Conservation (phyloP, 2,797 vertebrate species). For the Clarias pachynema region DNA sequence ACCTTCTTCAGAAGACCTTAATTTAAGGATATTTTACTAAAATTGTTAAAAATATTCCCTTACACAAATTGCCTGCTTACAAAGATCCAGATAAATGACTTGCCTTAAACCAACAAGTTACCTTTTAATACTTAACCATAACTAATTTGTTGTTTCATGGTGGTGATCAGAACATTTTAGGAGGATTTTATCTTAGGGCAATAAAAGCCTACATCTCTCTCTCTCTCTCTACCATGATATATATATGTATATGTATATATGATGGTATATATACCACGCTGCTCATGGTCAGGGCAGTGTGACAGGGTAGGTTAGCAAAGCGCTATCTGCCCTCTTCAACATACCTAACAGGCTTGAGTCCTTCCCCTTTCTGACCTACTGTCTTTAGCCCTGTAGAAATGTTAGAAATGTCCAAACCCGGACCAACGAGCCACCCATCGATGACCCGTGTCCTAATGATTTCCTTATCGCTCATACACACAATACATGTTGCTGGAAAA, state of each 20-base stretch:
- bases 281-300: too few species aligned
- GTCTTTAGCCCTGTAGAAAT: neutral
- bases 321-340: neutral
- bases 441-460: neutral
- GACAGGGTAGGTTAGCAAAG: neutral
- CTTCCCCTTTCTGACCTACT: neutral
- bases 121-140: neutral
- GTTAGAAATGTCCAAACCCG: neutral
- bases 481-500: neutral
- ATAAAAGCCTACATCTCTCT: neutral
- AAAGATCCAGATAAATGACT: neutral
- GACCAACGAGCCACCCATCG: too few species aligned
- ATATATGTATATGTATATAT: too few species aligned
- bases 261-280: too few species aligned
- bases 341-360: neutral
- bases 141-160: neutral
- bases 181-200: neutral
- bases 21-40: neutral
- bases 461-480: neutral
- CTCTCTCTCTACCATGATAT: too few species aligned
- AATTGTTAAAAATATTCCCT: neutral
- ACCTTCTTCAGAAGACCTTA: neutral
- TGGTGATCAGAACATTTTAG: neutral
- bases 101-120: neutral
- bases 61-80: neutral